Evolutionary conservation across 2,888 invertebrate genomes (phyloP).

Genomic region (Anarsia innoxiella): DNA sequence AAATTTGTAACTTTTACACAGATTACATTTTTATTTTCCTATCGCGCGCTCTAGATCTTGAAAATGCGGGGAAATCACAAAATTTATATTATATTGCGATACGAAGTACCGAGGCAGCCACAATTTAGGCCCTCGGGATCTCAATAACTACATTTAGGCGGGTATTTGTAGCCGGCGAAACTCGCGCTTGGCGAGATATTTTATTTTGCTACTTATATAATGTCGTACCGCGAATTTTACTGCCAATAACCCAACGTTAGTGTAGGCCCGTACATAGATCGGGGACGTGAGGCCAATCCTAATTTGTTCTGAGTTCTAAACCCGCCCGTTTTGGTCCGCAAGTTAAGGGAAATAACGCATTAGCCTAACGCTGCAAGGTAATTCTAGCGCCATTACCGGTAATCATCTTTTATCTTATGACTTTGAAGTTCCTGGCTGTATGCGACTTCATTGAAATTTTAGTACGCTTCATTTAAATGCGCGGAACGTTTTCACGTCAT

Average conservation of each 20-base stretch:
- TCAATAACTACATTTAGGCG: constrained; percentile 43
- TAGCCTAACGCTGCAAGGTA: background rate
- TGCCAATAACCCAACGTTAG: constrained; percentile 21
- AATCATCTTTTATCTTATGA: constrained; percentile 1
- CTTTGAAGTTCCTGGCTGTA: background rate
- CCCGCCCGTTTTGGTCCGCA: background rate
- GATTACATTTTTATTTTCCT: constrained; percentile 1
- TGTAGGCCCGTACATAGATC: constrained; percentile 1
- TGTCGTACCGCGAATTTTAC: constrained; percentile 21
- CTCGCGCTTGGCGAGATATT: constrained; percentile 8
- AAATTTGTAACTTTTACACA: no score
- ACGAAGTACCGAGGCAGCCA: constrained; percentile 31
- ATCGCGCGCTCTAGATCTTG: constrained; percentile 5
- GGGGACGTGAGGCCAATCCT: constrained; percentile 4
- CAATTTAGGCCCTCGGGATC: constrained; percentile 37
- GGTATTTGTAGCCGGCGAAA: constrained; percentile 34
- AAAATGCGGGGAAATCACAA: constrained; percentile 30
- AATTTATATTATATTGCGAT: constrained; percentile 43
- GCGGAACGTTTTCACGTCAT: no score
- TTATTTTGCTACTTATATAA: constrained; percentile 13
- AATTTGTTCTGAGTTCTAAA: background rate
- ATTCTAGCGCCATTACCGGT: background rate
- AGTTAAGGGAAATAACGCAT: background rate
- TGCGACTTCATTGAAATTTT: background rate
- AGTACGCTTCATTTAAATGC: no score